phyloP scores from a whole-genome alignment of 2,888 invertebrate species.

The Baronia brevicornis region DNA sequence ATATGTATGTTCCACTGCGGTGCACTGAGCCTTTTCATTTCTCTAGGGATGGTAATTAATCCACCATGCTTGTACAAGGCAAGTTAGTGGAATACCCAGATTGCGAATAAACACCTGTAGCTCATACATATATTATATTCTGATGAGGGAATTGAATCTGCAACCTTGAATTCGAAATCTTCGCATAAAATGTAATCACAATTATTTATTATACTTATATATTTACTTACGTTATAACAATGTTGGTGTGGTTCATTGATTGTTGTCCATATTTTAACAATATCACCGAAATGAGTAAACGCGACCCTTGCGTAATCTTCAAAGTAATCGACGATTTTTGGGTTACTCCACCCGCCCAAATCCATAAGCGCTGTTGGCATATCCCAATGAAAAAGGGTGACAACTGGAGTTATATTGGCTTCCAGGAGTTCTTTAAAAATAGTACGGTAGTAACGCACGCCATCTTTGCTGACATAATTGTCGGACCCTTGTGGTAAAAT shows the following conservation, averaged over 20 bases:
- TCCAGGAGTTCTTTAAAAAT: conserved; percentile 81
- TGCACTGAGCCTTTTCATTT: too few species aligned
- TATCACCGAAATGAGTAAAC: conserved; percentile 77
- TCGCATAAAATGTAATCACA: neutral
- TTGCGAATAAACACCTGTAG: too few species aligned
- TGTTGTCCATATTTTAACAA: conserved; percentile 83
- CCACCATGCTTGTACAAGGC: too few species aligned
- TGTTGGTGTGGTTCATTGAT: conserved; percentile 82
- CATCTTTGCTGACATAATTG: conserved; percentile 79
- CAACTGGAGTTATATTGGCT: conserved; percentile 79
- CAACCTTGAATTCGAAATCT: too few species aligned
- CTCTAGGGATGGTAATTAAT: too few species aligned
- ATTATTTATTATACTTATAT: neutral
- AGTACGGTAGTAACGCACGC: conserved; percentile 83
- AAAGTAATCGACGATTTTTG: conserved; percentile 67
- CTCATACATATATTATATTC: too few species aligned
- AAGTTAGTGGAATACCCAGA: too few species aligned
- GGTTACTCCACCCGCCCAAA: conserved; percentile 69
- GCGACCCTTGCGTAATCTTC: conserved; percentile 72
- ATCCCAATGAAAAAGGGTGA: conserved; percentile 81
- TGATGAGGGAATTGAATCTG: too few species aligned
- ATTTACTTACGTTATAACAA: conserved; percentile 54
- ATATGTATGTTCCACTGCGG: too few species aligned
- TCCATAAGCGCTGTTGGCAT: conserved; percentile 69
- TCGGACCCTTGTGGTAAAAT: conserved; percentile 82